Evolutionary conservation across 2,797 vertebrate species (phyloP).

Genomic region (Anguilla anguilla): DNA sequence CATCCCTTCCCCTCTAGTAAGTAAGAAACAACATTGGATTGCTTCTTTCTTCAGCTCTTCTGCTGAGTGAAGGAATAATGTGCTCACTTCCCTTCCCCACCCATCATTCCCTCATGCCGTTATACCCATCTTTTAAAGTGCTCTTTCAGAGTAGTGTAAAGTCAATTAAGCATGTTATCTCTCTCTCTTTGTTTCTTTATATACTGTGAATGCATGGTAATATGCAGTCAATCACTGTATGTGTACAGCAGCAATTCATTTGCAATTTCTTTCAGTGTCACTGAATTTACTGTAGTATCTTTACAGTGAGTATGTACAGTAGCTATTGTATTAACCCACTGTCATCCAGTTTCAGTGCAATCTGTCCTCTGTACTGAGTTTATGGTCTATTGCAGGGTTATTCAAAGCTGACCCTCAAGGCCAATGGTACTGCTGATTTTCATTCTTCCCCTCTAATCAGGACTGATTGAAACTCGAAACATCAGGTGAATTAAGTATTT

Average conservation of each 20-base stretch:
- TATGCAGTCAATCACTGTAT: neutral
- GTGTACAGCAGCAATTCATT: neutral
- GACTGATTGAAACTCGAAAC: neutral
- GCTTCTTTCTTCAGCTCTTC: neutral
- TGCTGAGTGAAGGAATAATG: neutral
- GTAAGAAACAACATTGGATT: neutral
- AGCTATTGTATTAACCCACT: neutral
- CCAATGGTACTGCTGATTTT: neutral
- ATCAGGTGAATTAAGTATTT: neutral
- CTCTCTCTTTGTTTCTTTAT: neutral
- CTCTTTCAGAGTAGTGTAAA: neutral
- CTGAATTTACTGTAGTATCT: neutral
- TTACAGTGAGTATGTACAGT: neutral
- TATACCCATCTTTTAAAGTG: neutral
- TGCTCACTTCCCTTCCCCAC: neutral
- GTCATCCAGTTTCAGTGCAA: neutral
- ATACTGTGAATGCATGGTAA: neutral
- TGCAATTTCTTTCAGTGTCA: neutral
- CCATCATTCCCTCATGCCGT: neutral
- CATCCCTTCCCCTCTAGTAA: neutral
- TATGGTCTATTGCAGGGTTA: neutral
- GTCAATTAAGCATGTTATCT: neutral
- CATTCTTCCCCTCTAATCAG: neutral
- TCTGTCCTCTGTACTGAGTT: neutral
- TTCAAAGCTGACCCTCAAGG: neutral